phyloP scores from a whole-genome alignment of 92 coral and sea anemone species.

The Palythoa grandiflora region DNA sequence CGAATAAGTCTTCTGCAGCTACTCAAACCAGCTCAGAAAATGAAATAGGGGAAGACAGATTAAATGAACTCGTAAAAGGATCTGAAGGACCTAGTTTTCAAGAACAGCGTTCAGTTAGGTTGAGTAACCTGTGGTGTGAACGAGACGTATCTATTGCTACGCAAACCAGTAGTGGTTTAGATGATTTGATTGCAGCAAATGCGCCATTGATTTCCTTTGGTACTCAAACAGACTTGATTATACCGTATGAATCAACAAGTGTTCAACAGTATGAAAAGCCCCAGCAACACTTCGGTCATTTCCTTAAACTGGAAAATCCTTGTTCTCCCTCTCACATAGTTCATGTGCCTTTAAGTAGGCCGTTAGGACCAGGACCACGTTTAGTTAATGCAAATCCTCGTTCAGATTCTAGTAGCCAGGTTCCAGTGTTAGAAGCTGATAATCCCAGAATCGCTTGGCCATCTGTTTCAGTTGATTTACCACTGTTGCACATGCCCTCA shows the following conservation, averaged over 20 bases:
- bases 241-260: not conserved
- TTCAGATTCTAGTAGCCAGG: not conserved
- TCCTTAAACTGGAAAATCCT: not conserved
- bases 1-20: constrained; percentile 13
- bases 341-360: not conserved
- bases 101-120: constrained; percentile 16
- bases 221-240: constrained; percentile 16
- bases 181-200: not conserved
- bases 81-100: not conserved
- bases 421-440: not conserved
- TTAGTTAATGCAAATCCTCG: not conserved
- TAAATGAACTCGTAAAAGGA: not conserved
- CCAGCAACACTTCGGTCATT: not conserved
- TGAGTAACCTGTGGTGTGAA: not conserved
- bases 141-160: not conserved
- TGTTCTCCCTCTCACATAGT: not conserved
- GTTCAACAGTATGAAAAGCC: not conserved
- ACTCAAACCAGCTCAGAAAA: constrained; percentile 23
- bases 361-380: not conserved
- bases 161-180: not conserved
- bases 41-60: not conserved
- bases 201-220: not conserved
- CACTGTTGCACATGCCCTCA: constrained; percentile 32
- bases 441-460: constrained; percentile 7
- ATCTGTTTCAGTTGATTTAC: not conserved